Base-by-base conservation (phyloP, 35 echinoderm and acorn worm genomes). In the Heliocidaris erythrogramma region DNA sequence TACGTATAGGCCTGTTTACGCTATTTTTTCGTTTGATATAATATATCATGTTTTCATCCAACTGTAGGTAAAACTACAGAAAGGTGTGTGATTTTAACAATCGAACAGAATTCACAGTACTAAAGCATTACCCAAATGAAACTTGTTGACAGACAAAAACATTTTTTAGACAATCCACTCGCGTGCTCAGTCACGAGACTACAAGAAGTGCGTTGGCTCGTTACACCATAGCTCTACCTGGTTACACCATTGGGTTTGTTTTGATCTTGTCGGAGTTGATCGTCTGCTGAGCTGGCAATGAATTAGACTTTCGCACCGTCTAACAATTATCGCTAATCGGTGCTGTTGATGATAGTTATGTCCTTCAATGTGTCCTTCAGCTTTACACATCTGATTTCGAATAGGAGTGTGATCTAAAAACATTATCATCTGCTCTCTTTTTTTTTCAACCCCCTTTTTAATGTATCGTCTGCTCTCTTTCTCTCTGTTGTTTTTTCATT, bases 141-240 rank as follows among this genome's bases (percentile, higher is more conserved):
- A 24, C 7, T 71, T 71, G 18, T 71, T 71, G 61, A 24, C 24
- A 24, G 24, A 27, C 3, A 5, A 27, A 71, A 71, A 6, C 2
- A n/a, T 27, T 78, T 29, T 42, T 78, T 27, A 7, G 65, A 78
- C 17, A n/a, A 78, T 78, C 21, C 27, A 4, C 18, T 78, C 65
- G 21, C 65, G 65, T 78, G 65, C 27, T 78, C 27, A 7, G 21
- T 78, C 65, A 78, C 65, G 65, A 78, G 65, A 78, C 65, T 78
- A 78, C 65, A 24, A 78, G 65, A 78, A 78, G 65, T 78, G 65
- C 65, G 65, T 78, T 78, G 65, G 65, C 65, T 78, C n/a, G 65
- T 78, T 78, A 78, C 65, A 24, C 65, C 65, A 78, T 24, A 5
- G 65, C 65, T 27, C 18, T 78, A n/a, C 65, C 61, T 78, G 65